Evolutionary conservation across 2,888 invertebrate genomes (phyloP).

Genomic region (Acronicta psi): DNA sequence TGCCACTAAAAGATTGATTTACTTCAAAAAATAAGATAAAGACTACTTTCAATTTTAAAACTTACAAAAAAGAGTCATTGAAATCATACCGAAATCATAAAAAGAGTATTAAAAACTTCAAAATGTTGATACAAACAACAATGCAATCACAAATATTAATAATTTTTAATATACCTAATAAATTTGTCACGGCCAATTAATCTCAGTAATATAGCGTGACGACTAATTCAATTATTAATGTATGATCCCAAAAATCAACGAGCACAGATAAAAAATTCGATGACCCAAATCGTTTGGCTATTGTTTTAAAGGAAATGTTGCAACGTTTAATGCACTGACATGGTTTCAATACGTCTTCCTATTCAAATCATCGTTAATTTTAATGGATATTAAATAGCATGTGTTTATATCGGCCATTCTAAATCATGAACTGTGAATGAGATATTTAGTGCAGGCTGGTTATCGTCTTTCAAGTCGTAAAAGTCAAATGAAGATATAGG

Average conservation of each 20-base stretch:
- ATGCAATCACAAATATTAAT: no score
- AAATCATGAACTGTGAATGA: slow-evolving; percentile 18
- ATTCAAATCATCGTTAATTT: slow-evolving; percentile 45
- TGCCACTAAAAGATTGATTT: no score
- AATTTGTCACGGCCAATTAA: slow-evolving; percentile 26
- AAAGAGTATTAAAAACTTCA: no score
- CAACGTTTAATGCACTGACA: slow-evolving; percentile 61
- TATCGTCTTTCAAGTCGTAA: slow-evolving; percentile 3
- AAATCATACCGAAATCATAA: no score
- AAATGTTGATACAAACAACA: no score
- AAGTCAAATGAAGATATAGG: neutral
- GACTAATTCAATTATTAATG: slow-evolving; percentile 24
- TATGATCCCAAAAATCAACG: slow-evolving; percentile 2
- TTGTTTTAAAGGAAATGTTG: slow-evolving; percentile 62
- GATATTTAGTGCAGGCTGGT: slow-evolving; percentile 7
- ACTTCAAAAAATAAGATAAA: no score
- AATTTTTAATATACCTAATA: neutral
- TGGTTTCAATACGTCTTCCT: slow-evolving; percentile 43
- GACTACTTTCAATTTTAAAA: no score
- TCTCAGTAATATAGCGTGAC: slow-evolving; percentile 3
- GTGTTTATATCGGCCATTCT: slow-evolving; percentile 32
- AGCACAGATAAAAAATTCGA: slow-evolving; percentile 27
- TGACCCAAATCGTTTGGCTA: slow-evolving; percentile 55
- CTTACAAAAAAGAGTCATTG: no score
- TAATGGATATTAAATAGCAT: slow-evolving; percentile 49